These are phyloP conservation scores for Zoanthus sociatus DNA, from an alignment of 92 coral and sea anemone genomes.

Conservation along the genomic window DNA sequence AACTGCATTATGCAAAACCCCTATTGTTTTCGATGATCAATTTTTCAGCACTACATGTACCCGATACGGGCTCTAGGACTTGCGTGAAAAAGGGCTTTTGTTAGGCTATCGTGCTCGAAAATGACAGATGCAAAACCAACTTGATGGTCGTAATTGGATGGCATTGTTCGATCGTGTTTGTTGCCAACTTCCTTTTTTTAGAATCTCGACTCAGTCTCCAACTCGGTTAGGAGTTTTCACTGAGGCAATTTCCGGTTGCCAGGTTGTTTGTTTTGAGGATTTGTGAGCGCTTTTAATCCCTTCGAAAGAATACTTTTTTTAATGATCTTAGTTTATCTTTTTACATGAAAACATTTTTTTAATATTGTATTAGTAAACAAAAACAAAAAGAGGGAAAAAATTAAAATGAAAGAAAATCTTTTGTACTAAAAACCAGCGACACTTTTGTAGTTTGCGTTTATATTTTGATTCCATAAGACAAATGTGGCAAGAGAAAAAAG, in stretches of 20 bases:
- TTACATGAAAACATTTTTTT: no score
- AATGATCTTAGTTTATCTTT: not conserved
- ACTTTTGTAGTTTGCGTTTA: no score
- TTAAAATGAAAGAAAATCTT: no score
- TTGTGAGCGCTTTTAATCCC: not conserved
- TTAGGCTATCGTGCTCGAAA: constrained; percentile 85
- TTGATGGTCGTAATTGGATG: constrained; percentile 74
- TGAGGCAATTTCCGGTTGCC: not conserved
- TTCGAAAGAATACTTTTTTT: not conserved
- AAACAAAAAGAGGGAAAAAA: no score
- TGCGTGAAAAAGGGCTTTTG: constrained; percentile 95
- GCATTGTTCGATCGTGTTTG: constrained; percentile 77
- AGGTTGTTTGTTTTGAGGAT: not conserved
- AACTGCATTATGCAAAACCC: constrained; percentile 94
- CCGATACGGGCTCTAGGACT: constrained; percentile 80
- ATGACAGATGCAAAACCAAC: constrained; percentile 94
- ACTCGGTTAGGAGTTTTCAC: constrained; percentile 54
- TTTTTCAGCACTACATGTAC: constrained; percentile 92
- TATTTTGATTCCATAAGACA: no score
- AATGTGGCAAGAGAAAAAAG: no score
- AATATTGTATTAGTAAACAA: no score
- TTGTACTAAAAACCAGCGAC: no score
- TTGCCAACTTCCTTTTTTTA: constrained; percentile 57
- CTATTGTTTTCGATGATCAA: constrained; percentile 93
- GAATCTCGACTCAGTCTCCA: constrained; percentile 61